Conservation (phyloP, 2,113 vertebrate species). For the Lipotes vexillifer region DNA sequence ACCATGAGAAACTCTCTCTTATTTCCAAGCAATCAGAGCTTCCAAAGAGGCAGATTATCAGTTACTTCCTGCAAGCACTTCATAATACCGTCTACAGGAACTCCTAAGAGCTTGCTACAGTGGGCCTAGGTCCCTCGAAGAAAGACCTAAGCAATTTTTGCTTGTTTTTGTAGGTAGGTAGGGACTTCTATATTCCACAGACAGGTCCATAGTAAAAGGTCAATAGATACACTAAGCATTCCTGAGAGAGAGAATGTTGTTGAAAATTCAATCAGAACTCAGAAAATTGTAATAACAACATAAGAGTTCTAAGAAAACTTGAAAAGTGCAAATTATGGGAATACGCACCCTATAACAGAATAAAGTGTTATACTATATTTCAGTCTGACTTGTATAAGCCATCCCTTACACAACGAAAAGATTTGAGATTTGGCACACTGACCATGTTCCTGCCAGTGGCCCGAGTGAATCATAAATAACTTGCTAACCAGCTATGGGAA, state of each 20-base stretch:
- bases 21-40: not conserved
- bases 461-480: slow-evolving; percentile 54
- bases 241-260: slow-evolving; percentile 39
- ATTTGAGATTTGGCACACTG: slow-evolving; percentile 51
- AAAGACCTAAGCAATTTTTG: slow-evolving; percentile 1
- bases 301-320: slow-evolving; percentile 36
- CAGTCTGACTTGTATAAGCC: slow-evolving; percentile 44
- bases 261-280: slow-evolving; percentile 40
- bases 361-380: slow-evolving; percentile 29
- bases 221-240: slow-evolving; percentile 23
- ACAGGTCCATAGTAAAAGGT: slow-evolving; percentile 15
- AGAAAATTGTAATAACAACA: slow-evolving; percentile 41
- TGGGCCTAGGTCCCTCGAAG: not conserved
- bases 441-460: slow-evolving; percentile 9
- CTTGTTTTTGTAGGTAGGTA: not conserved
- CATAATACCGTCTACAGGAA: not conserved
- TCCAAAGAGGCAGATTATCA: not conserved
- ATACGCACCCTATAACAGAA: slow-evolving; percentile 45
- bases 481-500: slow-evolving; percentile 49
- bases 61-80: not conserved
- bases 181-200: not conserved
- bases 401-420: slow-evolving; percentile 19
- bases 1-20: not conserved
- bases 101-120: not conserved
- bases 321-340: slow-evolving; percentile 47